These are phyloP conservation scores for Xyliphius kryptos DNA, from an alignment of 2,113 vertebrate genomes.

Conservation along the genomic window DNA sequence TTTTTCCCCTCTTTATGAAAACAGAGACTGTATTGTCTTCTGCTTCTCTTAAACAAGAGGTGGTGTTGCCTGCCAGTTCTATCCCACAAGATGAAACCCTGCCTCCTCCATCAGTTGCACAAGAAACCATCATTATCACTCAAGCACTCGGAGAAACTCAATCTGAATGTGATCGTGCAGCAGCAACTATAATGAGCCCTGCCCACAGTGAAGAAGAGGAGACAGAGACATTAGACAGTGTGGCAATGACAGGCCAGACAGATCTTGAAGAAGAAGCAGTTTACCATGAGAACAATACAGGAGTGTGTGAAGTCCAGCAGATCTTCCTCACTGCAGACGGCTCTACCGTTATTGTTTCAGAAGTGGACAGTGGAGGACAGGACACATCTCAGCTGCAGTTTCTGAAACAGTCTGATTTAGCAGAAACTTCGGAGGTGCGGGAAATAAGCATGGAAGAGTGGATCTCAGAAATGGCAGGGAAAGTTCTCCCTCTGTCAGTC, in stretches of 20 bases:
- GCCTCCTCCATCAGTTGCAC: slow-evolving; percentile 24
- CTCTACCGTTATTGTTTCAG: slow-evolving; percentile 36
- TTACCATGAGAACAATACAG: slow-evolving; percentile 29
- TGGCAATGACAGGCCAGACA: slow-evolving; percentile 13
- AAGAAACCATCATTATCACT: too few relatives aligned
- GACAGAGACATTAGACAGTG: too few relatives aligned
- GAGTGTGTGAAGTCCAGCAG: slow-evolving; percentile 40
- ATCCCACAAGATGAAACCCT: slow-evolving; percentile 18
- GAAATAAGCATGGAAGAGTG: slow-evolving; percentile 43
- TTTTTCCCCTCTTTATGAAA: too few relatives aligned
- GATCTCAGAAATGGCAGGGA: slow-evolving; percentile 42
- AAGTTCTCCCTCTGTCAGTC: slow-evolving; percentile 33
- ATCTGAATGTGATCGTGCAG: too few relatives aligned
- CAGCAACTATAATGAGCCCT: too few relatives aligned
- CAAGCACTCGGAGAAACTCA: too few relatives aligned
- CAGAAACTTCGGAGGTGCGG: slow-evolving; percentile 21
- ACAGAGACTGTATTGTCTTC: too few relatives aligned
- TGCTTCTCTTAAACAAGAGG: too few relatives aligned
- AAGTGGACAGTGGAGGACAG: slow-evolving; percentile 27
- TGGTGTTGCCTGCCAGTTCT: neutral
- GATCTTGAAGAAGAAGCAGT: slow-evolving; percentile 30
- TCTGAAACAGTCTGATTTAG: slow-evolving; percentile 18
- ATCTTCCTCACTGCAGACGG: slow-evolving; percentile 40
- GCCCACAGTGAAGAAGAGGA: too few relatives aligned
- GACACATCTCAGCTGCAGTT: slow-evolving; percentile 32